Percentiles rank a stretch among this genome's conserved stretches.
Evolutionary conservation across 1,140 invertebrate species (phyloP).

Genomic region (Eubasilissa regina): DNA sequence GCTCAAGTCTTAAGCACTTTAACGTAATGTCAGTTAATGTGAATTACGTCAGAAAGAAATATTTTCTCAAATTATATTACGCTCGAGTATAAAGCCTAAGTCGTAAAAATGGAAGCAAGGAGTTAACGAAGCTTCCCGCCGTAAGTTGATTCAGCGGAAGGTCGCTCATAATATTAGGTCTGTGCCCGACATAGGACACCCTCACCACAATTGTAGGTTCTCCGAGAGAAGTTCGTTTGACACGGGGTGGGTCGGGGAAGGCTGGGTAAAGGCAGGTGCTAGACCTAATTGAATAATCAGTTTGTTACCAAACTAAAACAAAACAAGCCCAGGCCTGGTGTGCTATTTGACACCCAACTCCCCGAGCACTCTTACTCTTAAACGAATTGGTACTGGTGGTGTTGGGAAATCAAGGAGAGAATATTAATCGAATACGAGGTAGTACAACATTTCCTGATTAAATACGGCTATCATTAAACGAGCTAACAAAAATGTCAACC

Average conservation of each 20-base stretch:
- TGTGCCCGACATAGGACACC: not conserved
- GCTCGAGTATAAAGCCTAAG: too few relatives aligned
- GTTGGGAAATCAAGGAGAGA: not conserved
- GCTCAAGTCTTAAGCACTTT: too few relatives aligned
- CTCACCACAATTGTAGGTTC: not conserved
- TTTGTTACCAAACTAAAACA: conserved; percentile 42
- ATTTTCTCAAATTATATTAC: too few relatives aligned
- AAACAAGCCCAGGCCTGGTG: conserved; percentile 22
- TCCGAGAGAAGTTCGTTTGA: not conserved
- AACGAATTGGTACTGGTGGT: conserved; percentile 27
- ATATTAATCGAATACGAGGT: not conserved
- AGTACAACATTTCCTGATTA: too few relatives aligned
- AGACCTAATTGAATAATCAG: conserved; percentile 39
- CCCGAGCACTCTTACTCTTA: conserved; percentile 19
- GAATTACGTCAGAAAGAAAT: too few relatives aligned
- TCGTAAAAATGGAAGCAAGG: too few relatives aligned
- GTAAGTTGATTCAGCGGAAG: not conserved
- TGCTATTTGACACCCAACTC: conserved; percentile 39
- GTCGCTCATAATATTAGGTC: not conserved
- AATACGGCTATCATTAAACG: too few relatives aligned
- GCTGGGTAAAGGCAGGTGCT: conserved; percentile 15
- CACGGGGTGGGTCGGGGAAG: not conserved
- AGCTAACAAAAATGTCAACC: too few relatives aligned
- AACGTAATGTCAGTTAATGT: too few relatives aligned
- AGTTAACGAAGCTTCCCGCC: too few relatives aligned